Evolutionary conservation across 2,113 vertebrate genomes (phyloP).

Genomic region (Grantiella picta): DNA sequence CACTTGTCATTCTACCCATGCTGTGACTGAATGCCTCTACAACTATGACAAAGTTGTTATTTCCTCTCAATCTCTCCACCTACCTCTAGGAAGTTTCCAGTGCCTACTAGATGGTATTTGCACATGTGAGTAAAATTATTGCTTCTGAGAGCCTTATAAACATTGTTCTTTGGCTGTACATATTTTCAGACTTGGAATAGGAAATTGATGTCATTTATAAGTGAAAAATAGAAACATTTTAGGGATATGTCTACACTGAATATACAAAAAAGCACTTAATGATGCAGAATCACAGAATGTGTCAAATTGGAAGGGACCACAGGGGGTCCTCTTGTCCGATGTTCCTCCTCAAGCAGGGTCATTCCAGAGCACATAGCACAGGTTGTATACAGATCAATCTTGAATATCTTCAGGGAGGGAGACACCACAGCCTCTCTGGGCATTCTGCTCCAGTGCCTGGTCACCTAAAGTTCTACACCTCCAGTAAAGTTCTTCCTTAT

Average conservation of each 20-base stretch:
- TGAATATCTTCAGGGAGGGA: not conserved
- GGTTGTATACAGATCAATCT: rapidly evolving
- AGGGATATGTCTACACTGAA: not conserved
- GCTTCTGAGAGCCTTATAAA: not conserved
- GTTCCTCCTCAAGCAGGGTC: not conserved
- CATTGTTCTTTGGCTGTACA: not conserved
- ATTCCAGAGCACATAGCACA: not conserved
- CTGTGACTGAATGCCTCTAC: not conserved
- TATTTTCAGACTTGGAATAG: not conserved
- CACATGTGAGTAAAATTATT: not conserved
- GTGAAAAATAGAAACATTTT: conserved; percentile 20
- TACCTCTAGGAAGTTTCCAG: not conserved
- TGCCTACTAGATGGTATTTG: not conserved
- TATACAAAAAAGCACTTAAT: not conserved
- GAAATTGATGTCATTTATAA: not conserved
- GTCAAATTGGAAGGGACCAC: not conserved
- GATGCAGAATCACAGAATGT: not conserved
- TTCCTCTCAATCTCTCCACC: not conserved
- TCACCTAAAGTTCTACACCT: not conserved
- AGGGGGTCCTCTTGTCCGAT: not conserved
- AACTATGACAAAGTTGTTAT: not conserved
- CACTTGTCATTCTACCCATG: not conserved
- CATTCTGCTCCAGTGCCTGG: rapidly evolving
- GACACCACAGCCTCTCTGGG: not conserved
- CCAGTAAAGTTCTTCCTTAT: not conserved